phyloP scores from a whole-genome alignment of 2,888 invertebrate species.

The Drosophila algonquin region DNA sequence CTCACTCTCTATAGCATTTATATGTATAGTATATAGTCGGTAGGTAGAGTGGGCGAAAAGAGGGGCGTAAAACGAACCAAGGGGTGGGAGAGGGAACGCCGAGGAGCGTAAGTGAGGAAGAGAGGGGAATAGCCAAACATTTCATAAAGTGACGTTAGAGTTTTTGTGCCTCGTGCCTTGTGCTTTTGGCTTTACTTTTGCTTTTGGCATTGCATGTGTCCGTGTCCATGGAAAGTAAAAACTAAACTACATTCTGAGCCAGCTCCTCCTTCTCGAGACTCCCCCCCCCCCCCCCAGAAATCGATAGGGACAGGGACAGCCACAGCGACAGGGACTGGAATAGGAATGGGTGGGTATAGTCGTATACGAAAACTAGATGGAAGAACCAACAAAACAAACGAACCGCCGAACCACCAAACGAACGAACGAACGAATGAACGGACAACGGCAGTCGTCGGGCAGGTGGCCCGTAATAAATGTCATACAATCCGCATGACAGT shows the following conservation, averaged over 20 bases:
- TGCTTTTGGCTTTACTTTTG: conserved; percentile 64
- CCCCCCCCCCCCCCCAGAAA: conserved; percentile 41
- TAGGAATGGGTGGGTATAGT: conserved; percentile 2
- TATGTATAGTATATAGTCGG: not conserved
- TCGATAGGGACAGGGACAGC: conserved; percentile 53
- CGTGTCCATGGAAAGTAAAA: conserved; percentile 74
- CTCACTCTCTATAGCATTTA: not conserved
- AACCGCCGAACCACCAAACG: not conserved
- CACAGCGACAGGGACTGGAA: not conserved
- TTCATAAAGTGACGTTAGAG: conserved; percentile 72
- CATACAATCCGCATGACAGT: conserved; percentile 63
- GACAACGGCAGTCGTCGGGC: conserved; percentile 33
- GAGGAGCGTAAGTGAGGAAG: not conserved
- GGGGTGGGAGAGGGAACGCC: not conserved
- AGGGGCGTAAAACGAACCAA: no score
- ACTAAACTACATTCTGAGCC: not conserved
- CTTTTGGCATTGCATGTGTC: conserved; percentile 71
- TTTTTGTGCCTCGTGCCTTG: conserved; percentile 16
- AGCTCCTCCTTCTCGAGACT: not conserved
- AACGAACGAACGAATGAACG: not conserved
- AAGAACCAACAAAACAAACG: not conserved
- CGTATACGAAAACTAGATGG: not conserved
- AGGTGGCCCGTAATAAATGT: conserved; percentile 46
- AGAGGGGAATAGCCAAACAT: conserved; percentile 32
- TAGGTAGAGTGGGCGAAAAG: no score